Evolutionary conservation across 1,140 invertebrate species (phyloP), one percentile per base, ranked within the genome.

Genomic region (Scylla paramamosain): DNA sequence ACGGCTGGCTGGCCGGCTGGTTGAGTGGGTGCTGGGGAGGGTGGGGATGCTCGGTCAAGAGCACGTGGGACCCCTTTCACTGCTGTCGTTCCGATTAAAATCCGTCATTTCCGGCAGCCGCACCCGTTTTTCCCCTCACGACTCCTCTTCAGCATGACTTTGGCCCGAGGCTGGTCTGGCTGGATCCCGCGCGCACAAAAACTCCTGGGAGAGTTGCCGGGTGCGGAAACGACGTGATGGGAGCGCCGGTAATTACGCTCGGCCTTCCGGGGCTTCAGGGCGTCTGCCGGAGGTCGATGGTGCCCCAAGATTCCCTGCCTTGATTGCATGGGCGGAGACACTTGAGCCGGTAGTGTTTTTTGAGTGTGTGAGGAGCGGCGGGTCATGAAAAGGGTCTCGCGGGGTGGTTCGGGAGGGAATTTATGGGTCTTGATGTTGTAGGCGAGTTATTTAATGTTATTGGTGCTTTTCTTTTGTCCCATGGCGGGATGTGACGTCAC

Each of bases 161-260:
- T 77, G 25, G 20, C 67, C 67, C 67, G 67, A 77, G 67, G 67
- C 67, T 77, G 20, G 20, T 77, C 67, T n/a, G 67, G 67, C 67
- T 77, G 67, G 67, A 77, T 77, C 67, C n/a, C 25, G 20, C n/a
- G 25, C 25, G 67, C 67, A 77, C 67, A 77, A 77, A 77, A 77
- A 77, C 0, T n/a, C n/a, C 67, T 77, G 67, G 67, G 67, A 77
- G 67, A 77, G n/a, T n/a, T 25, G 67, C 67, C 67, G 67, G 67
- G 67, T 77, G 67, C 67, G 67, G 67, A 77, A 77, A 77, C 67
- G 67, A n/a, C 25, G 67, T n/a, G 67, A 77, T 77, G 67, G 67
- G 67, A 77, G 25, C 67, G 67, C 20, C 67, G 67, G 67, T 77
- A 77, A 77, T 77, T 77, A 77, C 67, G 6, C 20, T 77, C 12